phyloP scores from a whole-genome alignment of 2,797 vertebrate species.

The Zenarchopterus dispar region DNA sequence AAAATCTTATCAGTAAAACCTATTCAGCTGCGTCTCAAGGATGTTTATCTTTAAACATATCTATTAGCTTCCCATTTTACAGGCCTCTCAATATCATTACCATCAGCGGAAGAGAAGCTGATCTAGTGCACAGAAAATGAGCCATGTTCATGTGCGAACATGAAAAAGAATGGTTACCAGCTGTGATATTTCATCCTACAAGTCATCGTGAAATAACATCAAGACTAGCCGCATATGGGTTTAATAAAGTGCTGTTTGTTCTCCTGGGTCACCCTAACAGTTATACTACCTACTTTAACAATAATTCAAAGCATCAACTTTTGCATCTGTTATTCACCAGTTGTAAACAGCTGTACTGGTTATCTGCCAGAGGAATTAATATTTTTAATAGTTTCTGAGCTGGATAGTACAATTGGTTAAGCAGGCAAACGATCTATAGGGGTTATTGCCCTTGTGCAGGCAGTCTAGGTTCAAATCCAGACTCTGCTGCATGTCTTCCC shows the following conservation, averaged over 20 bases:
- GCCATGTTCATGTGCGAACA: constrained; percentile 4
- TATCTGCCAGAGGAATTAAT: background rate
- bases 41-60: constrained; percentile 27
- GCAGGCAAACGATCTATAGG: too few species aligned
- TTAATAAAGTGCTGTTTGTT: constrained; percentile 1
- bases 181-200: constrained; percentile 12
- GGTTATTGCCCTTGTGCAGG: too few species aligned
- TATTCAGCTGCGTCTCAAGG: constrained; percentile 13
- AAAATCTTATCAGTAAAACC: constrained; percentile 29
- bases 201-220: constrained; percentile 35
- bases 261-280: background rate
- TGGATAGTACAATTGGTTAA: too few species aligned
- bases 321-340: background rate
- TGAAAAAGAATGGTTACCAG: constrained; percentile 27
- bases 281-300: background rate
- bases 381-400: too few species aligned
- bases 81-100: constrained; percentile 18
- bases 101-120: constrained; percentile 10
- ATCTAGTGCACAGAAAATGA: constrained; percentile 4
- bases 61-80: constrained; percentile 14
- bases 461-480: too few species aligned
- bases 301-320: background rate
- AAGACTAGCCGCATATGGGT: constrained; percentile 16
- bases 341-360: background rate
- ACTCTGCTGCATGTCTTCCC: too few species aligned